Evolutionary conservation across 2,888 invertebrate genomes (phyloP).

Genomic region (Dryobotodes eremita): DNA sequence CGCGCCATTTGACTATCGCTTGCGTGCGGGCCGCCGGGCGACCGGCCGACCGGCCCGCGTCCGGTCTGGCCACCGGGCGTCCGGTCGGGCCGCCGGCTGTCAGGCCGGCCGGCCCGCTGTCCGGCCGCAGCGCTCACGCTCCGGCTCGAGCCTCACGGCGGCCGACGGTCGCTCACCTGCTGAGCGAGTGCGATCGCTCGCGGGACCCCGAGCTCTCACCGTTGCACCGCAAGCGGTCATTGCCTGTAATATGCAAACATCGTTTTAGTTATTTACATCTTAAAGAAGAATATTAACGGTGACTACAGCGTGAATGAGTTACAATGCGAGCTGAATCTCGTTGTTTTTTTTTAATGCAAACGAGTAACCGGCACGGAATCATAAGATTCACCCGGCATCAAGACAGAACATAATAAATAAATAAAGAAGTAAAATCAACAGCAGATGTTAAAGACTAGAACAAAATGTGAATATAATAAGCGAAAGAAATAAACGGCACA

Average conservation of each 20-base stretch:
- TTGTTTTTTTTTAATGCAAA: slow-evolving; percentile 29
- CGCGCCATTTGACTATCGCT: slow-evolving; percentile 62
- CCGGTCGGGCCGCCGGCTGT: slow-evolving; percentile 37
- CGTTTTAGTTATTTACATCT: slow-evolving; percentile 2
- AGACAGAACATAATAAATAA: slow-evolving; percentile 26
- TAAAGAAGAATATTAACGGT: neutral
- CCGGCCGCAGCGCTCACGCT: slow-evolving; percentile 56
- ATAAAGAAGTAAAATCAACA: slow-evolving; percentile 55
- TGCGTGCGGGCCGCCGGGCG: slow-evolving; percentile 52
- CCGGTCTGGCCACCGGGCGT: slow-evolving; percentile 28
- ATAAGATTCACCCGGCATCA: slow-evolving; percentile 34
- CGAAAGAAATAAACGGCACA: slow-evolving; percentile 69
- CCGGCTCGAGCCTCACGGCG: slow-evolving; percentile 66
- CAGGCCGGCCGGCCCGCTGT: slow-evolving; percentile 49
- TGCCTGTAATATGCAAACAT: slow-evolving; percentile 78
- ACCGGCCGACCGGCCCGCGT: slow-evolving; percentile 34
- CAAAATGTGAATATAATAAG: slow-evolving; percentile 61
- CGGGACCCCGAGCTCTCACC: slow-evolving; percentile 83
- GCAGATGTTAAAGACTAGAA: slow-evolving; percentile 63
- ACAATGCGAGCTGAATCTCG: slow-evolving; percentile 35
- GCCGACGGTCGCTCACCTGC: slow-evolving; percentile 91
- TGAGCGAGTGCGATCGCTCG: slow-evolving; percentile 92
- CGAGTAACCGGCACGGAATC: slow-evolving; percentile 8
- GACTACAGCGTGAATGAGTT: slow-evolving; percentile 40
- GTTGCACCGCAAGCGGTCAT: slow-evolving; percentile 85